phyloP scores from a whole-genome alignment of 2,797 vertebrate species.

The Phaenicophaeus curvirostris region DNA sequence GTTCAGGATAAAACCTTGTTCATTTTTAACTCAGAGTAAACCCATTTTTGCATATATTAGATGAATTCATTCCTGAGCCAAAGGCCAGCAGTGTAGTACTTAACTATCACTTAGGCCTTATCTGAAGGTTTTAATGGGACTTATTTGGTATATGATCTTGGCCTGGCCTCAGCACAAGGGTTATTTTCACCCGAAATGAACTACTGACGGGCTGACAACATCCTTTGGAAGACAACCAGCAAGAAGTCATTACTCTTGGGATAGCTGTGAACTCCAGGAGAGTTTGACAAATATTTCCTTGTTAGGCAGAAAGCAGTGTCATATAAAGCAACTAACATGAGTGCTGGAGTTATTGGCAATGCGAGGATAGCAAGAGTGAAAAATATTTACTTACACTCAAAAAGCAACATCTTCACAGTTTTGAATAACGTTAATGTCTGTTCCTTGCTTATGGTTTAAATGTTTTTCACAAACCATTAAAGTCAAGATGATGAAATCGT shows the following conservation, averaged over 20 bases:
- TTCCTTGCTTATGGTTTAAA: constrained; percentile 33
- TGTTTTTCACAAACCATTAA: constrained; percentile 39
- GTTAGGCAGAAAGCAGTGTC: constrained; percentile 62
- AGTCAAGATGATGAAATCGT: constrained; percentile 39
- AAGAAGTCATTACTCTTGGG: constrained; percentile 60
- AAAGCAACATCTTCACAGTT: constrained; percentile 11
- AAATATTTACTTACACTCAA: constrained; percentile 20
- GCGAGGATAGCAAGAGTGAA: neutral
- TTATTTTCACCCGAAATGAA: constrained; percentile 62
- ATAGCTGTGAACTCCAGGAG: constrained; percentile 54
- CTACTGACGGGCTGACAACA: constrained; percentile 56
- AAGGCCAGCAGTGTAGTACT: neutral
- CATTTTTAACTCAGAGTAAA: neutral
- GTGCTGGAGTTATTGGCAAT: neutral
- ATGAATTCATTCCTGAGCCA: constrained; percentile 1
- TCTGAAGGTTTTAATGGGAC: constrained; percentile 46
- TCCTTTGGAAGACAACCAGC: constrained; percentile 56
- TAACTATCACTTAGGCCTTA: constrained; percentile 35
- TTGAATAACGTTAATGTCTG: constrained; percentile 1
- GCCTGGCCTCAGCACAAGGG: neutral
- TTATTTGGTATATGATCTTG: constrained; percentile 55
- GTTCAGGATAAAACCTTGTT: neutral
- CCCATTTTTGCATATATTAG: neutral
- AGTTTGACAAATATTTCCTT: constrained; percentile 54
- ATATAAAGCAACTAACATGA: neutral